A percentile compares a stretch with the other conserved stretches of the same genome.
Conservation (phyloP, 2,797 vertebrate genomes). For the Heterohyrax brucei region DNA sequence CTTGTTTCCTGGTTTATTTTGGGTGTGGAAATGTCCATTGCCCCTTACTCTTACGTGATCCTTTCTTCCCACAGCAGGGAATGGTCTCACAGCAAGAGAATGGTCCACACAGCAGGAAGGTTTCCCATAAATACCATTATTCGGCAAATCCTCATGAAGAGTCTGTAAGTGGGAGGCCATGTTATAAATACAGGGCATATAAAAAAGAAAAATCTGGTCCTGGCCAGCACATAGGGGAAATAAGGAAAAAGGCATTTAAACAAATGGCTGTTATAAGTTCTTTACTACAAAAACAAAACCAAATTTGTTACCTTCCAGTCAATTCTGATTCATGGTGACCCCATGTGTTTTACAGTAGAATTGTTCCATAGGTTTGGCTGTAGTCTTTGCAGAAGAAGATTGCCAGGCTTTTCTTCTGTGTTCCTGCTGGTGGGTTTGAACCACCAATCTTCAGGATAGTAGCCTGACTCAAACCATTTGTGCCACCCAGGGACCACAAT, state of each 20-base stretch:
- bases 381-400: neutral
- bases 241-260: slow-evolving; percentile 25
- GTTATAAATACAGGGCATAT: neutral
- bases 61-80: neutral
- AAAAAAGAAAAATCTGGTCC: neutral
- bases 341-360: neutral
- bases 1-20: slow-evolving; percentile 28
- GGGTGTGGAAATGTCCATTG: neutral
- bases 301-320: too few relatives aligned
- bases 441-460: neutral
- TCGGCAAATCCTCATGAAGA: neutral
- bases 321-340: too few relatives aligned
- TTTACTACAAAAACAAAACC: too few relatives aligned
- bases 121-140: neutral
- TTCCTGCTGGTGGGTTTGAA: neutral
- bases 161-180: neutral
- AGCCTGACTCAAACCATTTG: neutral
- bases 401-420: neutral
- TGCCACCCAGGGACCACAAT: neutral
- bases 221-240: neutral
- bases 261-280: neutral
- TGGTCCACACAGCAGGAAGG: neutral
- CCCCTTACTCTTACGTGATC: neutral
- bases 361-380: neutral
- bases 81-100: neutral